These are phyloP conservation scores for Lordiphosa fenestrarum DNA, from an alignment of 2,888 invertebrate genomes.

Conservation along the genomic window DNA sequence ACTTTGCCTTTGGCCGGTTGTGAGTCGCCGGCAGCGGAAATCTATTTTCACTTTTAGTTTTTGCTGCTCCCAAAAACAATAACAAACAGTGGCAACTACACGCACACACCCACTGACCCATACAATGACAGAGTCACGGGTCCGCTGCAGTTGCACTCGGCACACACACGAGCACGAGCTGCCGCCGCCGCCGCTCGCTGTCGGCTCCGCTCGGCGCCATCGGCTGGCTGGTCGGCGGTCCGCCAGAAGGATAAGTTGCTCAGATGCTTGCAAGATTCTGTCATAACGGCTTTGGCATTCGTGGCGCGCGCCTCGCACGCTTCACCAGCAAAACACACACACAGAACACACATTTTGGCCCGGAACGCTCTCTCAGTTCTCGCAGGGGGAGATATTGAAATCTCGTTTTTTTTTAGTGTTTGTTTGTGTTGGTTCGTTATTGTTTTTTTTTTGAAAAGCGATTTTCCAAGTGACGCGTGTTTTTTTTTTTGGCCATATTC, in stretches of 20 bases:
- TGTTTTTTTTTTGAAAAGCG: constrained; percentile 11
- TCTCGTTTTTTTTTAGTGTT: not conserved
- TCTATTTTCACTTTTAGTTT: constrained; percentile 58
- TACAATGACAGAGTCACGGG: constrained; percentile 1
- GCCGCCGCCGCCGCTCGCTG: constrained; percentile 1
- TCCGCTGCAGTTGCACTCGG: constrained; percentile 5
- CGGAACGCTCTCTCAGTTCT: not conserved
- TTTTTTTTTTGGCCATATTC: no score
- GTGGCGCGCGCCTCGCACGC: constrained; percentile 62
- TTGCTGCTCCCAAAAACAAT: constrained; percentile 34
- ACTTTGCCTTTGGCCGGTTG: constrained; percentile 15
- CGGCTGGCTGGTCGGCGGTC: constrained; percentile 20
- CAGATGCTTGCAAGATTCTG: constrained; percentile 69
- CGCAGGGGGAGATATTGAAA: not conserved
- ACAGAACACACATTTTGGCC: not conserved
- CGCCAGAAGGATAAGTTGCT: constrained; percentile 62
- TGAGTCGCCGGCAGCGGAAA: constrained; percentile 49
- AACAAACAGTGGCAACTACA: constrained; percentile 26
- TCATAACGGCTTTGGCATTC: constrained; percentile 71
- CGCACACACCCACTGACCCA: constrained; percentile 7
- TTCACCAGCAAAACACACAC: constrained; percentile 27
- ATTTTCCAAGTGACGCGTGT: constrained; percentile 6
- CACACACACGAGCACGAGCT: not conserved
- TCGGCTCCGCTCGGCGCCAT: constrained; percentile 19
- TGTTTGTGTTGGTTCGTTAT: not conserved